Evolutionary conservation across 2,113 vertebrate genomes (phyloP).

Genomic region (Cranoglanis bouderius): DNA sequence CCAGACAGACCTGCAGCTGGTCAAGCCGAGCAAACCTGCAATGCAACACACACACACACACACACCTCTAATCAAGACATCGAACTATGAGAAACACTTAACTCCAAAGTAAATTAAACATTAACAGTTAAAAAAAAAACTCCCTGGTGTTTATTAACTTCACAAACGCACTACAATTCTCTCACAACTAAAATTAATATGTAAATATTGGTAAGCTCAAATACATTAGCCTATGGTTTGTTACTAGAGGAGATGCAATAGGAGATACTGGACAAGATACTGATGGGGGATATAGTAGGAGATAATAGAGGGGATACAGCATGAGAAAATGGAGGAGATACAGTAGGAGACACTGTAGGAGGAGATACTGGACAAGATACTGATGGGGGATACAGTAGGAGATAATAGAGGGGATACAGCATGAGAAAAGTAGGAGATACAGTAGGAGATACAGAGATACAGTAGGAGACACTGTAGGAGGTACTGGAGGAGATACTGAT

Average conservation of each 20-base stretch:
- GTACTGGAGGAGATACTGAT: neutral
- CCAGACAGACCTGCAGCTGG: conserved; percentile 82
- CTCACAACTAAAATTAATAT: neutral
- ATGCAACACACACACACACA: neutral
- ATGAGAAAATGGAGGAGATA: neutral
- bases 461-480: neutral
- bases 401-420: neutral
- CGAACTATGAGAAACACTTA: neutral
- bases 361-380: neutral
- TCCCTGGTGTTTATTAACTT: no score
- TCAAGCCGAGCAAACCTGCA: conserved; percentile 90
- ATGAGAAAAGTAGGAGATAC: neutral
- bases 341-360: neutral
- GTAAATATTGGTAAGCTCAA: neutral
- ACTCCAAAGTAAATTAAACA: neutral
- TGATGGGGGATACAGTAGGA: neutral
- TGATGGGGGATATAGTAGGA: neutral
- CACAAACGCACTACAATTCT: neutral
- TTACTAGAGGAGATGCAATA: neutral
- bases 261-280: neutral
- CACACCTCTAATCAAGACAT: neutral
- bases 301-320: neutral
- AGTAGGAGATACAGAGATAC: neutral
- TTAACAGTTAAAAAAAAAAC: neutral
- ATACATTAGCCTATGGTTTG: neutral